phyloP scores from a whole-genome alignment of 1,140 invertebrate genomes.

The Drosophila aff. region DNA sequence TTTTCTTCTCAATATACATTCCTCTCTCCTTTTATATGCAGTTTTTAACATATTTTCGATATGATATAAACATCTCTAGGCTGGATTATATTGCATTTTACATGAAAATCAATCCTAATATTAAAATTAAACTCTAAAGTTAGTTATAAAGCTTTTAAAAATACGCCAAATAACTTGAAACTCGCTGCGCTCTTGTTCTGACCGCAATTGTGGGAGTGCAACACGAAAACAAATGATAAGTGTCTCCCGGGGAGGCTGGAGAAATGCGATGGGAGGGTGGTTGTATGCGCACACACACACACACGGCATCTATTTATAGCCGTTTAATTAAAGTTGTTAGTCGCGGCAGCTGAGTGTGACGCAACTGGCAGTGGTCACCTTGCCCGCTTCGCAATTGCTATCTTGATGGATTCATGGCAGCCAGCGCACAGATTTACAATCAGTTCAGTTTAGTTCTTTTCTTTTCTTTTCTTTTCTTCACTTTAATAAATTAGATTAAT shows the following conservation, averaged over 20 bases:
- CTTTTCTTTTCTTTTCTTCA: constrained; percentile 22
- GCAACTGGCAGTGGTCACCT: constrained; percentile 48
- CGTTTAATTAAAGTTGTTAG: constrained; percentile 73
- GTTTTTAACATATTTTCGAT: not conserved
- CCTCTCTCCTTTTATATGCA: not conserved
- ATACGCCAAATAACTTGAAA: not conserved
- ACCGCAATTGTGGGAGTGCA: constrained; percentile 4
- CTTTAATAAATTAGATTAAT: constrained; percentile 55
- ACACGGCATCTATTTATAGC: constrained; percentile 58
- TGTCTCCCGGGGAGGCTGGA: constrained; percentile 13
- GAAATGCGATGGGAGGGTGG: constrained; percentile 7
- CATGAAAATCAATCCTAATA: not conserved
- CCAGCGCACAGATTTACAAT: constrained; percentile 29
- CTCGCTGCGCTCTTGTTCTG: not conserved
- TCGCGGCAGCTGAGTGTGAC: constrained; percentile 46
- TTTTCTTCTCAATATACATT: too few relatives aligned
- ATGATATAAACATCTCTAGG: not conserved
- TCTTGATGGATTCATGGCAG: constrained; percentile 39
- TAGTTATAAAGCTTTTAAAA: too few relatives aligned
- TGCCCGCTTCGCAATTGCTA: constrained; percentile 51
- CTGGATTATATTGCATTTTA: not conserved
- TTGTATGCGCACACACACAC: not conserved
- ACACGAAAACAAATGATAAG: constrained; percentile 47
- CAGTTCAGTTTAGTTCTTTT: constrained; percentile 22
- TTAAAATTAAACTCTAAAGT: not conserved